Conservation (phyloP, 2,113 vertebrate species). For the Hyaena hyaena region DNA sequence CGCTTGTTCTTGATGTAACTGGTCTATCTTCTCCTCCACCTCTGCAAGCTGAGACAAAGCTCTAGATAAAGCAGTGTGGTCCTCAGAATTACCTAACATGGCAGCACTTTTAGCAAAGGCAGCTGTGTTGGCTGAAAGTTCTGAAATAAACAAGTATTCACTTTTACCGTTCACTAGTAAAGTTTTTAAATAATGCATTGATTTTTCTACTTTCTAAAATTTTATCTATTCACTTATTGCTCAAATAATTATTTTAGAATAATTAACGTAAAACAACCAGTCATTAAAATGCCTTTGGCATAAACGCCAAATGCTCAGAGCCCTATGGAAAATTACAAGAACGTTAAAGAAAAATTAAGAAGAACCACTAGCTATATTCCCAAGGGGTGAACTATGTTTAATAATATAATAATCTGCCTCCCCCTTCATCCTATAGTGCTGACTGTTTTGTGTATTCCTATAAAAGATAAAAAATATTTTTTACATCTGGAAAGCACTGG, state of each 20-base stretch:
- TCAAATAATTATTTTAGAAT: conserved; percentile 20
- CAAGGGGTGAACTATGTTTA: neutral
- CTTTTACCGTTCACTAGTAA: conserved; percentile 43
- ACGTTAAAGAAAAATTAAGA: neutral
- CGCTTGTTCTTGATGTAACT: conserved; percentile 97
- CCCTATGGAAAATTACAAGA: neutral
- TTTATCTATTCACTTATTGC: neutral
- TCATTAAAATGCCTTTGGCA: neutral
- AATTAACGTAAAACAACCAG: conserved; percentile 18
- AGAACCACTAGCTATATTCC: neutral
- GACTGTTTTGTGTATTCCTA: neutral
- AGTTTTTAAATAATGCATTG: neutral
- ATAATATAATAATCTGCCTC: neutral
- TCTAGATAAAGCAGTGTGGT: conserved; percentile 97
- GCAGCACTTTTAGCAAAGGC: conserved; percentile 98
- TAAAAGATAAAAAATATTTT: neutral
- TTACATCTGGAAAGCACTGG: neutral
- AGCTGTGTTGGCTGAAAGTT: conserved; percentile 96
- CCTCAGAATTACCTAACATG: conserved; percentile 99
- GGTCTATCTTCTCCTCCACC: conserved; percentile 99
- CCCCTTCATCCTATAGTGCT: neutral
- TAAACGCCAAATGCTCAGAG: neutral
- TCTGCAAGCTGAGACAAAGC: conserved; percentile 99
- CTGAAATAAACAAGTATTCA: conserved; percentile 84
- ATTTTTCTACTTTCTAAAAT: conserved; percentile 58